phyloP scores from a whole-genome alignment of 2,888 invertebrate species.

The Spisula solida region DNA sequence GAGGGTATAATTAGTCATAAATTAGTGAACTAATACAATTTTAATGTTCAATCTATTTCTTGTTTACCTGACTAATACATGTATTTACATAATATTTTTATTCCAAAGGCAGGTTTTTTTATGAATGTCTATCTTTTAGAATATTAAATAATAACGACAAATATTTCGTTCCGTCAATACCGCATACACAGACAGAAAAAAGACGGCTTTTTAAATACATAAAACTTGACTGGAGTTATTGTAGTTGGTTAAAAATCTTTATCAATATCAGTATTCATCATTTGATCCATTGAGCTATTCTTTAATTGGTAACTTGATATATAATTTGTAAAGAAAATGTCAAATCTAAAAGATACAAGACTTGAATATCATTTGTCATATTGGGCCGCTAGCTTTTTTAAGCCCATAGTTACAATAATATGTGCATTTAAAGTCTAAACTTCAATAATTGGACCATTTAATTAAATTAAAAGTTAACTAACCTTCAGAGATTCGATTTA shows the following conservation, averaged over 20 bases:
- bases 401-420: constrained; percentile 42
- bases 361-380: constrained; percentile 29
- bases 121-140: neutral
- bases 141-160: neutral
- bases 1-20: neutral
- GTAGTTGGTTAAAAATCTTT: neutral
- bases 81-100: neutral
- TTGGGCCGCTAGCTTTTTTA: neutral
- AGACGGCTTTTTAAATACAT: constrained; percentile 1
- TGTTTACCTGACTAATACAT: neutral
- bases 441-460: constrained; percentile 41
- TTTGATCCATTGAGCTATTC: constrained; percentile 49
- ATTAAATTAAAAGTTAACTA: neutral
- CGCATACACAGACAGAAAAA: neutral
- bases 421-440: constrained; percentile 38
- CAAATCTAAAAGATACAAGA: constrained; percentile 28
- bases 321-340: constrained; percentile 35
- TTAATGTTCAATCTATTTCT: neutral
- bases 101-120: neutral
- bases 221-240: neutral
- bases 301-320: constrained; percentile 57
- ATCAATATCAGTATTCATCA: constrained; percentile 40
- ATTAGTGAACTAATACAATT: neutral
- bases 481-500: neutral
- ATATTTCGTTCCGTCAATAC: neutral